Conservation (phyloP, 2,797 vertebrate genomes). For the Caiman crocodilus region DNA sequence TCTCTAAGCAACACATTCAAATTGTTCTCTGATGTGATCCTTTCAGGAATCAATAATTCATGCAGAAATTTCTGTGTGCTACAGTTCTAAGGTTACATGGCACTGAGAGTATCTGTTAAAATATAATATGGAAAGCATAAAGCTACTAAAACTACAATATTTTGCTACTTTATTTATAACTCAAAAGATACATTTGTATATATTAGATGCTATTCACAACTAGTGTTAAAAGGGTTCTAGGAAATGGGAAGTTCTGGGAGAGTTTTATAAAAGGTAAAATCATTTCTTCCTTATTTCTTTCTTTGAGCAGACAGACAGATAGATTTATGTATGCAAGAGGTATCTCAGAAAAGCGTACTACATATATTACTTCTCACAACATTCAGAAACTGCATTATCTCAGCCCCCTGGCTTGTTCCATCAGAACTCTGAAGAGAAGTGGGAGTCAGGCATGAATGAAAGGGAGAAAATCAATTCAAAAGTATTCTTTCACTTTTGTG, state of each 20-base stretch:
- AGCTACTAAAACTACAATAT: background rate
- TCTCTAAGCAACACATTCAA: constrained; percentile 30
- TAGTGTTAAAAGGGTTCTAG: background rate
- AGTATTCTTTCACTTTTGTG: background rate
- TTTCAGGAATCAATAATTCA: constrained; percentile 69
- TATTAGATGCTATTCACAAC: rapidly evolving
- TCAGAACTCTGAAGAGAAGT: background rate
- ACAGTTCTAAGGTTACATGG: constrained; percentile 46
- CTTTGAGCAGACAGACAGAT: background rate
- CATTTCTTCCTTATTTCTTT: background rate
- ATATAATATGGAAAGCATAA: constrained; percentile 31
- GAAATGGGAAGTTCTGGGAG: background rate
- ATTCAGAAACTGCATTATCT: background rate
- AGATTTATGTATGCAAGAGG: background rate
- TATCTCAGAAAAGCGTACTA: background rate
- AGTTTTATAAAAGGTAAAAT: background rate
- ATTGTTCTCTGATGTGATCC: constrained; percentile 27
- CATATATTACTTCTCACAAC: background rate
- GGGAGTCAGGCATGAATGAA: background rate
- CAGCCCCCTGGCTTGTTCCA: background rate
- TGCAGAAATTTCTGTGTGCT: background rate
- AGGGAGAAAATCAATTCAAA: background rate
- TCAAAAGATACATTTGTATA: background rate
- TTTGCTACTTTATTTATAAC: constrained; percentile 5
- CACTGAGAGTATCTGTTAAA: constrained; percentile 41